Evolutionary conservation across 2,113 vertebrate genomes (phyloP).

Genomic region (Lathamus discolor): DNA sequence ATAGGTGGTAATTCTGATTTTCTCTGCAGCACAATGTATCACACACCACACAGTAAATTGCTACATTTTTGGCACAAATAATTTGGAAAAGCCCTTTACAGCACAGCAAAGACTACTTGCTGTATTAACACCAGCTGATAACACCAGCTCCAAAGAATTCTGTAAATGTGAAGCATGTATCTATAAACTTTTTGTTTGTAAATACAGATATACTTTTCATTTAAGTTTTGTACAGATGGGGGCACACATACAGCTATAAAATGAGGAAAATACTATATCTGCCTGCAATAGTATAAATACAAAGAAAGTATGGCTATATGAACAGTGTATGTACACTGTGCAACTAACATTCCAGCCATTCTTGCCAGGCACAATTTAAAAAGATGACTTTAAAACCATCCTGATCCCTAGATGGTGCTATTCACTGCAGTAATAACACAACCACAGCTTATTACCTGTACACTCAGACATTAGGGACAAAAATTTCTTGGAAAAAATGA

Average conservation of each 20-base stretch:
- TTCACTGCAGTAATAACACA: neutral
- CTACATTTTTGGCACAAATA: neutral
- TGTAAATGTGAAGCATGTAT: neutral
- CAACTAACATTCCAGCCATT: neutral
- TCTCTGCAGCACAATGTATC: neutral
- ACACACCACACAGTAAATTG: neutral
- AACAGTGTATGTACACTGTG: accelerated
- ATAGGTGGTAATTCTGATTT: neutral
- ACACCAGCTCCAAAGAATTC: neutral
- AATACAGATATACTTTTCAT: neutral
- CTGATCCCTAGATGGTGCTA: conserved; percentile 60
- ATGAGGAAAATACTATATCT: accelerated
- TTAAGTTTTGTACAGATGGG: neutral
- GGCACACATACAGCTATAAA: neutral
- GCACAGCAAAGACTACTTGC: neutral
- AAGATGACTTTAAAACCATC: neutral
- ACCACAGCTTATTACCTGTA: neutral
- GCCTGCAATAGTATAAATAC: neutral
- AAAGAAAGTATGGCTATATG: accelerated
- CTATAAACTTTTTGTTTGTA: neutral
- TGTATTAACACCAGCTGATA: neutral
- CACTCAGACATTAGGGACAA: neutral
- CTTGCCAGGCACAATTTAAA: neutral
- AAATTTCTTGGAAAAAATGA: neutral
- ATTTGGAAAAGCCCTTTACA: neutral